Evolutionary conservation across 2,113 vertebrate genomes (phyloP), one percentile per base, ranked within the genome.

Genomic region (Perca fluviatilis): DNA sequence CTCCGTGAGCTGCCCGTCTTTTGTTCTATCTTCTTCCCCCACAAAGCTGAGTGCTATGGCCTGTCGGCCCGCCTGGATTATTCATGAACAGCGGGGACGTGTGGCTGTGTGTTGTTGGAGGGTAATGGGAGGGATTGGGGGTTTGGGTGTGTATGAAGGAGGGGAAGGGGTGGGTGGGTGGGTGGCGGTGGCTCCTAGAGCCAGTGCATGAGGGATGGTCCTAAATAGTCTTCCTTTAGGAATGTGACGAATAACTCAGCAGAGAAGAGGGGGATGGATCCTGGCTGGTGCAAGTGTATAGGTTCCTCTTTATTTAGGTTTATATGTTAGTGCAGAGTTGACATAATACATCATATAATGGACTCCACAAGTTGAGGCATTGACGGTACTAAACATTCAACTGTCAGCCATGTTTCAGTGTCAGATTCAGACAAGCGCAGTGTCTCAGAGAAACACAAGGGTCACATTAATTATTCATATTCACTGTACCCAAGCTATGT

Each of bases 61-160:
- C 90, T 84, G 88, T 90, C 88, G 86, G 90, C 70, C 85, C 10
- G 91, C 93, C 92, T 95, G 90, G 92, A 93, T 95, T 95, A 95
- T 95, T 95, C 94, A 95, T 95, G 94, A 95, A 91, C 94, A 93
- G 90, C 85, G 83, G 91, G 87, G 94, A 94, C 89, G 94, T 95
- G 94, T 94, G 94, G 93, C 94, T 90, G 91, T 90, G 88, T 88
- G 88, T 90, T 87, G 87, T 82, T 87, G 89, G 85, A 89, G 89
- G 83, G 88, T 83, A 73, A 84, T 82, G 77, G 75, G 77, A 85
- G 79, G 74, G 86, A 89, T 84, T 83, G 84, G 78, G 70, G 82
- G 79, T 79, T 79, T 80, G 83, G 74, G 85, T 77, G 64, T 80
- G 62, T 56, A 30, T 76, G 75, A 43, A 43, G 40, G 40, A 43